phyloP scores from a whole-genome alignment of 2,797 vertebrate species.

The Tenualosa thibaudeaui region DNA sequence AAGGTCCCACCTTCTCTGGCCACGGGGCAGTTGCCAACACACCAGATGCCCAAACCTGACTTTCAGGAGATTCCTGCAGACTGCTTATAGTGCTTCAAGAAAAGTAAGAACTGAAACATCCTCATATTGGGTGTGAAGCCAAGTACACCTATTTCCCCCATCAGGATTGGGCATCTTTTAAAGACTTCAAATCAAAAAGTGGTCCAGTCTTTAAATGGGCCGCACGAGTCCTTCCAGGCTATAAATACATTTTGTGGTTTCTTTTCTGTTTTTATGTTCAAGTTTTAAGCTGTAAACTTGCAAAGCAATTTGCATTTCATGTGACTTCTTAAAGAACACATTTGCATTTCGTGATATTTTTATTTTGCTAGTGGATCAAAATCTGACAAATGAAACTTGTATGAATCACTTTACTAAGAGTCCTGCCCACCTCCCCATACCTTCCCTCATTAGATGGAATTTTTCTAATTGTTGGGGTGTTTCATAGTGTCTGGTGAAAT shows the following conservation, averaged over 20 bases:
- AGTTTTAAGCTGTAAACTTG: constrained; percentile 10
- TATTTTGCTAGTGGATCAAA: constrained; percentile 5
- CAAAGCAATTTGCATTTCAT: neutral
- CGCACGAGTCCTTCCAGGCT: neutral
- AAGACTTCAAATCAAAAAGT: neutral
- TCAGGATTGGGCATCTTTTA: neutral
- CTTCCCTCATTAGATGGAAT: neutral
- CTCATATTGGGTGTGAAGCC: neutral
- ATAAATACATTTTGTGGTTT: neutral
- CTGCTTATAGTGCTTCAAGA: neutral
- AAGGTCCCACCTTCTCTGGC: neutral
- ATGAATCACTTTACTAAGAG: neutral
- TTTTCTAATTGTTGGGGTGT: constrained; percentile 10
- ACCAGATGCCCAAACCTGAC: neutral
- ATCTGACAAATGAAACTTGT: neutral
- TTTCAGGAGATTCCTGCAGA: neutral
- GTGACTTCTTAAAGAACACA: neutral
- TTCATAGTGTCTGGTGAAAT: constrained; percentile 17
- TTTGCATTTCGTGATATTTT: constrained; percentile 9
- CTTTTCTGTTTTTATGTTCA: neutral
- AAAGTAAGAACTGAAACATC: neutral
- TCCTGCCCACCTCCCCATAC: neutral
- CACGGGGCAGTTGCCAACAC: neutral
- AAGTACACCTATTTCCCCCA: neutral
- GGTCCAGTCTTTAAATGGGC: neutral